phyloP scores from a whole-genome alignment of 2,797 vertebrate genomes.

The Falco novaeseelandiae region DNA sequence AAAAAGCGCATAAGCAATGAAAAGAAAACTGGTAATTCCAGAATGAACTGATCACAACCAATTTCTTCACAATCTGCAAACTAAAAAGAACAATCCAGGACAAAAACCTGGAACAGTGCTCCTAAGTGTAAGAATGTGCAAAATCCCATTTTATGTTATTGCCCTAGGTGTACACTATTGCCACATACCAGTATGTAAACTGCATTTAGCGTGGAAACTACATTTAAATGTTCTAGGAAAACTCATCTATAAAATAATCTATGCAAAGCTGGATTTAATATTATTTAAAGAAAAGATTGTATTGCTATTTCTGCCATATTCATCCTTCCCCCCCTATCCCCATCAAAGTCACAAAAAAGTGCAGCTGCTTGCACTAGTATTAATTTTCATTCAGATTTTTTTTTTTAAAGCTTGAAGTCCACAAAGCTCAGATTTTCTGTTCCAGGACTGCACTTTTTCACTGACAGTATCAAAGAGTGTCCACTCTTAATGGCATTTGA shows the following conservation, averaged over 20 bases:
- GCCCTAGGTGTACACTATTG: neutral
- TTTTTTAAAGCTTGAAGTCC: neutral
- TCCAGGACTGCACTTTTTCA: neutral
- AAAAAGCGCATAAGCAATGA: neutral
- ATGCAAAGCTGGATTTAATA: neutral
- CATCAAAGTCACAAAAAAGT: neutral
- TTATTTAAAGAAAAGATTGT: neutral
- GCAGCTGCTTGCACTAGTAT: neutral
- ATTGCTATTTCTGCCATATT: neutral
- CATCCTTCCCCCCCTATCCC: accelerated
- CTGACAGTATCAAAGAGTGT: neutral
- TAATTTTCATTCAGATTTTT: neutral
- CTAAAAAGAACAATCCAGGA: neutral
- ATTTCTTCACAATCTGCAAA: neutral
- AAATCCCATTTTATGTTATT: neutral
- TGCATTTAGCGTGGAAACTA: neutral
- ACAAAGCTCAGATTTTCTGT: neutral
- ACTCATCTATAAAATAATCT: neutral
- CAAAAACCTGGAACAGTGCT: neutral
- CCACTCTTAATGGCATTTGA: neutral
- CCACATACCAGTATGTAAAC: neutral
- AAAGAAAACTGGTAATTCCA: neutral
- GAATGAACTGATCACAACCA: neutral
- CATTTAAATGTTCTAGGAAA: neutral
- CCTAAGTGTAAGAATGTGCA: neutral